Percentiles rank a stretch among this genome's conserved stretches.
Evolutionary conservation across 2,797 vertebrate species (phyloP).

Genomic region (Typhlichthys eigenmanni): DNA sequence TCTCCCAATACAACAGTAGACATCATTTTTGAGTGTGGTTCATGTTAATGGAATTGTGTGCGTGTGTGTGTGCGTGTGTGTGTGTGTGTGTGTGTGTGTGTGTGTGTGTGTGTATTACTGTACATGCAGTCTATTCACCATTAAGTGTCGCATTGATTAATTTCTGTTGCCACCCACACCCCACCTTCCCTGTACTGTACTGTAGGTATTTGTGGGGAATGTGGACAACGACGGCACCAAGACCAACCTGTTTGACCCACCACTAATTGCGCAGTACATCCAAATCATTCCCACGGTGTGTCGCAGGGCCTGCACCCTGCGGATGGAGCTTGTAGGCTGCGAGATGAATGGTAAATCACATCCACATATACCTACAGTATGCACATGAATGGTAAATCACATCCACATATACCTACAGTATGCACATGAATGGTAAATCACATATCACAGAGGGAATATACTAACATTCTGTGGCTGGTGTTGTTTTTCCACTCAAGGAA

Average conservation of each 20-base stretch:
- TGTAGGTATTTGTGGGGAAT: constrained; percentile 88
- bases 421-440: constrained; percentile 66
- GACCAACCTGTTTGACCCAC: constrained; percentile 86
- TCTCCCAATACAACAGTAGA: neutral
- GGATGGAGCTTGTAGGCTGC: constrained; percentile 95
- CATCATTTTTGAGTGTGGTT: no score
- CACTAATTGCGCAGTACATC: constrained; percentile 86
- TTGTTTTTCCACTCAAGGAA: no score
- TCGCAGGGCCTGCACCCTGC: constrained; percentile 87
- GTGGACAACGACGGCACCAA: constrained; percentile 80
- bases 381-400: constrained; percentile 79
- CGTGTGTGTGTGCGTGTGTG: no score
- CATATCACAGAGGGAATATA: no score
- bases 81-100: no score
- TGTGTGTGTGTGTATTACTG: no score
- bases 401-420: no score
- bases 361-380: neutral
- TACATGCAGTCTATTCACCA: no score
- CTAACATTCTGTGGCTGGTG: no score
- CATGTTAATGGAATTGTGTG: no score
- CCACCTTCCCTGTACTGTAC: neutral
- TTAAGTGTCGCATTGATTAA: neutral
- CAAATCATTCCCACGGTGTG: constrained; percentile 86
- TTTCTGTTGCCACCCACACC: neutral
- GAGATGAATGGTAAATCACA: constrained; percentile 88